Evolutionary conservation across 2,113 vertebrate genomes (phyloP), one percentile per base, ranked within the genome.

Genomic region (Varanus komodoensis): DNA sequence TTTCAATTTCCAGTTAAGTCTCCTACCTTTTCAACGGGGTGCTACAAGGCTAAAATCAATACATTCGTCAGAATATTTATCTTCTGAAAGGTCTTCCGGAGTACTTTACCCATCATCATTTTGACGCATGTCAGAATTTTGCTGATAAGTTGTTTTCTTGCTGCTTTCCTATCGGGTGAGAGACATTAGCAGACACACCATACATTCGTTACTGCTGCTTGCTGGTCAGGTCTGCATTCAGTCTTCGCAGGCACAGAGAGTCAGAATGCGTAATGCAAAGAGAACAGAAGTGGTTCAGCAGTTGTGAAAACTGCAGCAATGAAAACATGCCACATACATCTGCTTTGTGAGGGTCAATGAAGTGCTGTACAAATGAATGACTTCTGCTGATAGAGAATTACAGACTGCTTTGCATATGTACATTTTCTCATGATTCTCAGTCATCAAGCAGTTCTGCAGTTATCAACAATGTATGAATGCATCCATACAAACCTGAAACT

Each of bases 11-110:
- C 48, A 12, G 14, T 81, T 29, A 44, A 68, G 29, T 86, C 8
- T 71, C 29, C 21, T 17, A 57, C 0, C 1, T 91, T 90, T 87
- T 75, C 61, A 90, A 90, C 48, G 92, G 38, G 0, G 1, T 64
- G 89, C 52, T 89, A 87, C 67, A 61, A 87, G 89, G 27, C 23
- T 21, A 80, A 86, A 38, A 67, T 12, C 17, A 80, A n/a, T 61
- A 77, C 3, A 92, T 93, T 23, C 52, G 6, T 89, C 15, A 74
- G 14, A 90, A 90, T 90, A 93, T 81, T 68, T 92, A 82, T 91
- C 61, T 91, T 15, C 87, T 91, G 78, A 92, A 92, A 91, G 73
- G 0, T 5, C 48, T 92, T 38, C 86, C 64, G 11, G 27, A 88
- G 34, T 84, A 44, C 73, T 78, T 78, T 79, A 48, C 71, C 67